Conservation (phyloP, 2,888 invertebrate genomes). For the Elysia crispata region DNA sequence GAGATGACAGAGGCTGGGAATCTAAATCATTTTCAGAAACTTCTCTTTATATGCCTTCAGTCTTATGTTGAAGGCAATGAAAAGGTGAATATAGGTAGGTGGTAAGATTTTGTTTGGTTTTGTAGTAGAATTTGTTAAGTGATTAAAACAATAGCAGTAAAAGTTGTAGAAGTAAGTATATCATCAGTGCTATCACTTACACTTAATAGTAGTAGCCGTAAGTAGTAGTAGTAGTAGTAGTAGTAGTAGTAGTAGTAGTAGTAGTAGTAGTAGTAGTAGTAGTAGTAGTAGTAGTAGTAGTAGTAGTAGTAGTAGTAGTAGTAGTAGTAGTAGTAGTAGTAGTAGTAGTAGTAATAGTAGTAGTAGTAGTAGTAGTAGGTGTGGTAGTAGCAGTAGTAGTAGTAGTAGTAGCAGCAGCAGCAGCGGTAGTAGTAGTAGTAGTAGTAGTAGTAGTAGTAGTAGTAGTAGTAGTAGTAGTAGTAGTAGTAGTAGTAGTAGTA, state of each 20-base stretch:
- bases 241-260: slow-evolving; percentile 40
- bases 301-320: slow-evolving; percentile 40
- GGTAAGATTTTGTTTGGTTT: no score
- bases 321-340: slow-evolving; percentile 30
- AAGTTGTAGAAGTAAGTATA: no score
- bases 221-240: slow-evolving; percentile 36
- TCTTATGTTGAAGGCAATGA: slow-evolving; percentile 10
- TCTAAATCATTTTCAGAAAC: neutral
- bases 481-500: slow-evolving; percentile 2
- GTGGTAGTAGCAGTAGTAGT: slow-evolving; percentile 39
- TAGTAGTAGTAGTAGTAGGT: neutral
- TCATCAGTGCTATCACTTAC: no score
- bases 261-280: slow-evolving; percentile 33
- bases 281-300: slow-evolving; percentile 39
- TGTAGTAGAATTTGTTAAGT: no score
- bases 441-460: slow-evolving; percentile 44
- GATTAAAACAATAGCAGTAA: no score
- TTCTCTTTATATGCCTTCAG: slow-evolving; percentile 16
- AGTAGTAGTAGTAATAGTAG: neutral
- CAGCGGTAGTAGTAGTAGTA: slow-evolving; percentile 40
- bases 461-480: slow-evolving; percentile 37
- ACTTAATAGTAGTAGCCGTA: no score
- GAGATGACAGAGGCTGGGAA: slow-evolving; percentile 2
- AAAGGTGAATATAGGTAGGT: neutral
- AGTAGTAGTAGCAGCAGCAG: slow-evolving; percentile 41